Base-by-base conservation (phyloP, 2,113 vertebrate species). In the Coturnix japonica region DNA sequence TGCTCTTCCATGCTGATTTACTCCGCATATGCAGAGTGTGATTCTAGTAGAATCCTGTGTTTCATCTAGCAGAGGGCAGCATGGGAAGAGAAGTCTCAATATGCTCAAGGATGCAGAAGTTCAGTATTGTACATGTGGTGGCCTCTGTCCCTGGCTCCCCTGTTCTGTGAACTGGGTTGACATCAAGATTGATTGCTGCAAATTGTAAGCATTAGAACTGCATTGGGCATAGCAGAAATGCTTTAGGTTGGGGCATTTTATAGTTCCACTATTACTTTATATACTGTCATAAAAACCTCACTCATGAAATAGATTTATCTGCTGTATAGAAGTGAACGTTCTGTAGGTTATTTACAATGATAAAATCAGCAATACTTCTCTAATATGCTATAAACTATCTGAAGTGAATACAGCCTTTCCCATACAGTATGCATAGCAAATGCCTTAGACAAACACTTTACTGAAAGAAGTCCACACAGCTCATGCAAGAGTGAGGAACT, bases 31-130 rank as follows among this genome's bases (percentile, higher is more conserved):
- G 20, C 59, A 60, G 76, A 56, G 63, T 46, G 19, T 71, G 74
- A 81, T 93, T 94, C 93, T 30, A 33, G 61, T 83, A 65, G 85
- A 72, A 91, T 93, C 83, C 70, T 89, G 23, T 35, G 46, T 44
- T 57, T 85, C 26, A 17, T 73, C 49, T 33, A 33, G 71, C 33
- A 43, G 51, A 61, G 56, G n/a, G 53, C 57, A 86, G 41, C 18
- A 12, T 35, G 49, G 66, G 31, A 89, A 89, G 43, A 4, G 19
- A 74, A 87, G 41, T 73, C 51, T 89, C 41, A 59, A 26, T 2
- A 1, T 51, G 25, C 79, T 59, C 2, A 1, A 75, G 53, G 57
- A 20, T n/a, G 41, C 37, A 47, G 47, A 61, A 30, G 47, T 81
- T 85, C 16, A 4, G 0, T 56, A 13, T 21, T 46, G 53, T 60